Evolutionary conservation across 2,113 vertebrate species (phyloP), one percentile per base, ranked within the genome.

Genomic region (Paratilapia polleni): DNA sequence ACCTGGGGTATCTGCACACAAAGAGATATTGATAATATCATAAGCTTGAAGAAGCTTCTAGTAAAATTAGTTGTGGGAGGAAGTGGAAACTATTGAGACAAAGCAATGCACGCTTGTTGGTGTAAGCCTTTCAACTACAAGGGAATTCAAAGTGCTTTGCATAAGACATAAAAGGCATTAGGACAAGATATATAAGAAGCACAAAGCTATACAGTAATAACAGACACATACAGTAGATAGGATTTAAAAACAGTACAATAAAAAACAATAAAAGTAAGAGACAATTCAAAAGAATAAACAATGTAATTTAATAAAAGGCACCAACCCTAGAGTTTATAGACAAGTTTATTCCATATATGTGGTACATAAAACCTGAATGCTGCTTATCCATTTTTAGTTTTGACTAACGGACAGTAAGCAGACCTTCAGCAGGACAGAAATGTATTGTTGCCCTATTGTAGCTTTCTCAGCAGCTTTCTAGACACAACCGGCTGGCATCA

Each of bases 1-100:
- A 99, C 97, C 96, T 99, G 98, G 94, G 98, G 98, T 94, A 99
- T 99, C 98, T 99, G 96, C 64, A 94, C 89, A 88, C 19, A 92
- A 88, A 93, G 88, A 84, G 43, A 87, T 66, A 57, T 26, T 31
- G 47, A 73, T 59, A 8, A 61, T n/a, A 34, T 68, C 66, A 78
- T 63, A 12, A 75, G 10, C 20, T 64, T 61, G 2, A 60, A 58
- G 52, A 47, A 4, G 43, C 58, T 41, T 76, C 22, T 3, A 9
- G 36, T 66, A 5, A 49, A 78, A 82, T 66, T 8, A 54, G 52
- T 34, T 43, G 56, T 31, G 1, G 59, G 31, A 34, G n/a, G 14
- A 24, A 85, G 13, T 13, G 57, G 58, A 57, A n/a, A 28, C 19
- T 24, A 74, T 24, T 17, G 43, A 28, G 12, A 43, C 8, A 77